phyloP scores from a whole-genome alignment of 1,140 invertebrate genomes.

The Acromyrmex echinatior region DNA sequence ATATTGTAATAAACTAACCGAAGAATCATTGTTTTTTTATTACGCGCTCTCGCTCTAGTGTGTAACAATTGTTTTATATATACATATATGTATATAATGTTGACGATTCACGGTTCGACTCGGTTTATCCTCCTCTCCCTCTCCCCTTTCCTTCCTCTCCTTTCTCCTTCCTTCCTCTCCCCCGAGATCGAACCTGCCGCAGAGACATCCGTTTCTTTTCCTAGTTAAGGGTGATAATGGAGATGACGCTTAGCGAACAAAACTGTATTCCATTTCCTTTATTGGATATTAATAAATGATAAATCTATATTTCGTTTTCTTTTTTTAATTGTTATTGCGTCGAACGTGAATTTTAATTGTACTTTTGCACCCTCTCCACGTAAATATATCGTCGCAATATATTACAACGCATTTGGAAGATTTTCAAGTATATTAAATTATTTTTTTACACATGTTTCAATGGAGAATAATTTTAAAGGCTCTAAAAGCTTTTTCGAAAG shows the following conservation, averaged over 20 bases:
- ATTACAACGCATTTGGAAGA: not conserved
- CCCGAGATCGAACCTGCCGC: slow-evolving; percentile 12
- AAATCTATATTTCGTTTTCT: slow-evolving; percentile 14
- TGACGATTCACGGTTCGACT: slow-evolving; percentile 49
- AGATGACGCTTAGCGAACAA: slow-evolving; percentile 61
- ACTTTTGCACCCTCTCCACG: not conserved
- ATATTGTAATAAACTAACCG: slow-evolving; percentile 70
- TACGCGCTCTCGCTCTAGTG: slow-evolving; percentile 68
- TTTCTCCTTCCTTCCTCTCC: not conserved
- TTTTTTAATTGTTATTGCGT: not conserved
- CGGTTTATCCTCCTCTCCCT: not conserved
- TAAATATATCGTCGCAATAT: not conserved
- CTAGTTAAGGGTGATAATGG: slow-evolving; percentile 34
- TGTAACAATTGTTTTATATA: slow-evolving; percentile 71
- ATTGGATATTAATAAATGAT: slow-evolving; percentile 74
- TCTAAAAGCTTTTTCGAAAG: not conserved
- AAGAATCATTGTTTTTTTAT: slow-evolving; percentile 77
- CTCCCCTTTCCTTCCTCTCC: not conserved
- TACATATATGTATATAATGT: slow-evolving; percentile 56
- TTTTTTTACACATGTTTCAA: not conserved
- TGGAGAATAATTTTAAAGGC: not conserved
- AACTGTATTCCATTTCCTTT: slow-evolving; percentile 72
- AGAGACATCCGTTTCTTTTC: slow-evolving; percentile 46
- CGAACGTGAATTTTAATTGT: not conserved
- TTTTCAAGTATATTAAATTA: not conserved